Base-by-base conservation (phyloP, 2,888 invertebrate species). In the Pilophorus perplexus region DNA sequence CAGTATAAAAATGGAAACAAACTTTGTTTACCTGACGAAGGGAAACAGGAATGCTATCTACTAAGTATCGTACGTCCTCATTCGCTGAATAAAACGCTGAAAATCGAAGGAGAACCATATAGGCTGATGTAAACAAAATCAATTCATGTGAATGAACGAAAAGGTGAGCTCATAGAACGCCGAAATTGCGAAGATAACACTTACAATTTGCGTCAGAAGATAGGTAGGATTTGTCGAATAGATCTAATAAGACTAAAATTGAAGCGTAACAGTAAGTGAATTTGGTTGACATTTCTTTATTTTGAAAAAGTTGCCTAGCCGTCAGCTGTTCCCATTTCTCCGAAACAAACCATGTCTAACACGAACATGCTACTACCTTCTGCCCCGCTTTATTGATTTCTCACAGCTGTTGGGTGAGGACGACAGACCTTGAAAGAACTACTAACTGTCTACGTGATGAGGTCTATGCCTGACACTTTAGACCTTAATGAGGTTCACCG, bases 51-150 rank as follows among this genome's bases (percentile, higher is more conserved):
- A 83, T 78, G 74, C 83, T 84, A 76, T 85, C 84, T 75, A 84
- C 82, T 76, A 87, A 81, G 77, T 86, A 87, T 76, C 84, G 83
- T 72, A 84, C 79, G 74, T 86, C 85, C 74, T 83, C 84, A 77
- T 85, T 86, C 75, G 80, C 85, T 77, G 86, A 85, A 74, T 87
- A 84, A 75, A 87, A 88, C 72, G 85, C 88, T 85, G 79, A 73
- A 81, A 83, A 44, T 27, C 27, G 6, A 37, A 14, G 55, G 37
- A 50, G 6, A 50, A 5, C 8, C 20, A 22, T 20, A 18, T 8
- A 22, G 50, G 37, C 20, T n/a, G 4, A 62, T 54, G 54, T 59
- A 59, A 59, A 59, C 42, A 42, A 59, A 59, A 22, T 59, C 48
- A 40, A 38, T 4, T 37, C 3, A 20, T 18, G 22, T 5, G n/a